Percentiles rank a stretch among this genome's conserved stretches.
phyloP scores from a whole-genome alignment of 2,888 invertebrate species.

The Meiosimyza decipiens region DNA sequence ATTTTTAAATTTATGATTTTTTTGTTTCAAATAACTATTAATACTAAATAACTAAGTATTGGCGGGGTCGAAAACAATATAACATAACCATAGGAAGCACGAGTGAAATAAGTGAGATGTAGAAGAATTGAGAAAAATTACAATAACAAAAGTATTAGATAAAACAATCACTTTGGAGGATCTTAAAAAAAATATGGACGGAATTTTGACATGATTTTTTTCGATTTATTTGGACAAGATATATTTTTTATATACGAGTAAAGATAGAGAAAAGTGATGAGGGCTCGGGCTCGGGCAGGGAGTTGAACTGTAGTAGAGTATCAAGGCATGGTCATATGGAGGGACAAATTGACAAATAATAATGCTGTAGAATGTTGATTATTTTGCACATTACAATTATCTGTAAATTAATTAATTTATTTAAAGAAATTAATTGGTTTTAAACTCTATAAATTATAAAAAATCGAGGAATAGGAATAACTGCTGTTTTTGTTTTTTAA shows the following conservation, averaged over 20 bases:
- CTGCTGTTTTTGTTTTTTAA: slow-evolving; percentile 31
- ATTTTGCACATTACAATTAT: slow-evolving; percentile 22
- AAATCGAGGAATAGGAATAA: slow-evolving; percentile 15
- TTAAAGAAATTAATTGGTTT: slow-evolving; percentile 23
- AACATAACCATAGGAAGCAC: neutral
- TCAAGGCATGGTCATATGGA: slow-evolving; percentile 31
- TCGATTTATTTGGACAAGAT: slow-evolving; percentile 13
- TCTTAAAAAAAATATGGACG: slow-evolving; percentile 1
- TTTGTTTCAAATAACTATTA: no score
- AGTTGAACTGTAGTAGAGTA: slow-evolving; percentile 31
- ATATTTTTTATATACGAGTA: slow-evolving; percentile 24
- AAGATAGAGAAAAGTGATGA: slow-evolving; percentile 42
- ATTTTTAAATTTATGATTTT: no score
- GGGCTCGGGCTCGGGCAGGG: slow-evolving; percentile 49
- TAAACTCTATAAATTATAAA: slow-evolving; percentile 13
- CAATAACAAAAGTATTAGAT: no score
- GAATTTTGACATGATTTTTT: slow-evolving; percentile 13
- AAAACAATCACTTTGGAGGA: no score
- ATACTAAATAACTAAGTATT: no score
- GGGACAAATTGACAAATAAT: slow-evolving; percentile 27
- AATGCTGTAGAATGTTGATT: slow-evolving; percentile 30
- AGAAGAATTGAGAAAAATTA: slow-evolving; percentile 1
- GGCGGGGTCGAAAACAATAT: no score
- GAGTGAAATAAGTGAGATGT: slow-evolving; percentile 8
- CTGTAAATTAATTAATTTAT: slow-evolving; percentile 18